These are phyloP conservation scores for Engystomops pustulosus DNA, from an alignment of 2,113 vertebrate species.

Conservation along the genomic window DNA sequence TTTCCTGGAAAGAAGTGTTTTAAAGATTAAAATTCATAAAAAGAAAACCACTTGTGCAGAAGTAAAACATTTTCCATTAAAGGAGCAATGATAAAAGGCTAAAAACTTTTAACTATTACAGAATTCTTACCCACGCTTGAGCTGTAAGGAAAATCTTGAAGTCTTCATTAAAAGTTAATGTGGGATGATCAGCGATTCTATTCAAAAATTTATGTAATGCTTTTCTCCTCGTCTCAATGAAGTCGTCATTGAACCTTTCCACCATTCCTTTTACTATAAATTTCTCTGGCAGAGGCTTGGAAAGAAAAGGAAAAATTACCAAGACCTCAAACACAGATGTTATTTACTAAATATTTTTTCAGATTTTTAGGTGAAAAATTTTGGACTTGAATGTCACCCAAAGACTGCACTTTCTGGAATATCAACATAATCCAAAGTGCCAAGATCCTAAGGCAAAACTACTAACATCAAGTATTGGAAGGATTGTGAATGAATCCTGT, in stretches of 20 bases:
- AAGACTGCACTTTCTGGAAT: background rate
- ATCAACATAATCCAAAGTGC: background rate
- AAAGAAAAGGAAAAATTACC: conserved; percentile 61
- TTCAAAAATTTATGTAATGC: conserved; percentile 92
- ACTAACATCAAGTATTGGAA: background rate
- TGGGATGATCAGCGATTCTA: conserved; percentile 87
- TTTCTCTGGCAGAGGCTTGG: conserved; percentile 93
- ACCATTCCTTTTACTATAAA: conserved; percentile 96
- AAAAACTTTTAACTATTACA: conserved; percentile 22
- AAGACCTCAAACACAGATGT: background rate
- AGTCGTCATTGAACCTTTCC: conserved; percentile 92
- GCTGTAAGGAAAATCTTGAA: conserved; percentile 93
- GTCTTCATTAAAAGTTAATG: conserved; percentile 89
- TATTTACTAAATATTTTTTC: background rate
- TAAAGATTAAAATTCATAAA: conserved; percentile 38
- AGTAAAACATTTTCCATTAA: background rate
- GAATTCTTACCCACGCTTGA: conserved; percentile 78
- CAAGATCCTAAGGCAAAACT: background rate
- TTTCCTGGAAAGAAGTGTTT: conserved; percentile 38
- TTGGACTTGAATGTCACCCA: background rate
- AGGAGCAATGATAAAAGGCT: background rate
- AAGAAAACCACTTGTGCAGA: conserved; percentile 18
- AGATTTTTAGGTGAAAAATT: background rate
- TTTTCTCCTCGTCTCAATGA: conserved; percentile 91
- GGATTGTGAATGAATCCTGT: background rate